Evolutionary conservation across 2,113 vertebrate genomes (phyloP).

Genomic region (Petromus typicus): DNA sequence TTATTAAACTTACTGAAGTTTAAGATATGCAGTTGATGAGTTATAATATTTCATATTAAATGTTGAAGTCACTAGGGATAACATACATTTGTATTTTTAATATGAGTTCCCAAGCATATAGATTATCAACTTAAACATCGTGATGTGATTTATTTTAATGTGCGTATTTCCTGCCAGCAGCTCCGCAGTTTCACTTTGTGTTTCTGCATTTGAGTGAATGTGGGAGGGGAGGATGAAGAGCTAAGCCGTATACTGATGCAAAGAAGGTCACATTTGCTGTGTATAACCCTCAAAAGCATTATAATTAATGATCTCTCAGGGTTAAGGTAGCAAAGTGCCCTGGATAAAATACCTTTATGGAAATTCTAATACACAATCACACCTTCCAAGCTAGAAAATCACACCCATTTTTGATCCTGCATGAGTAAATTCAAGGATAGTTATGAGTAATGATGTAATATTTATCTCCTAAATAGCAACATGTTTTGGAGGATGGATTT

Average conservation of each 20-base stretch:
- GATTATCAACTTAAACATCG: neutral
- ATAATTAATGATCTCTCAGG: neutral
- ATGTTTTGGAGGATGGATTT: neutral
- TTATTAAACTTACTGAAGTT: neutral
- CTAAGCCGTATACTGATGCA: neutral
- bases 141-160: neutral
- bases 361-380: neutral
- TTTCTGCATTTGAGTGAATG: neutral
- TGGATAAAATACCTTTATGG: neutral
- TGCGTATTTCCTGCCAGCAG: neutral
- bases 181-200: neutral
- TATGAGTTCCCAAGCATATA: neutral
- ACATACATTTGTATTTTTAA: neutral
- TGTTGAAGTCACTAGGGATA: neutral
- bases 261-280: neutral
- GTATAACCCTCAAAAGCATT: neutral
- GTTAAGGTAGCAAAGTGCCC: neutral
- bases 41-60: neutral
- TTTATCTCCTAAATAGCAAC: neutral
- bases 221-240: neutral
- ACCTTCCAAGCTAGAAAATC: neutral
- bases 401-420: neutral
- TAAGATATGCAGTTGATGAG: neutral
- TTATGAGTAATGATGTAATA: neutral
- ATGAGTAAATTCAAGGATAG: neutral